These are phyloP conservation scores for Caenorhabditis tropicalis DNA, from an alignment of 1,140 invertebrate species.

Conservation along the genomic window DNA sequence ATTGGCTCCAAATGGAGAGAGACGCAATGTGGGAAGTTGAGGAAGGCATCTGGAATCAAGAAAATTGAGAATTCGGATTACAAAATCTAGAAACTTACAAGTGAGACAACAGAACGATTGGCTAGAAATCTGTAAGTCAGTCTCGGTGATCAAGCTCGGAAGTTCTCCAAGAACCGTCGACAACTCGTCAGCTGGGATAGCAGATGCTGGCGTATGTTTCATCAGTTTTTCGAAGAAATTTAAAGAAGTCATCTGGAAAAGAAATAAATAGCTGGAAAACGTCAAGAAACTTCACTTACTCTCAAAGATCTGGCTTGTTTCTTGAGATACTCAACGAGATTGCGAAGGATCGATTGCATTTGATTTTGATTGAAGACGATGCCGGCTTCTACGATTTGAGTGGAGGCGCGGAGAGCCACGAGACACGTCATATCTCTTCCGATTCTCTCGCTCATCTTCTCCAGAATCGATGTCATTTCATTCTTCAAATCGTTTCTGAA, in stretches of 20 bases:
- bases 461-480: constrained; percentile 74
- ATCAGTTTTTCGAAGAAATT: constrained; percentile 88
- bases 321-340: constrained; percentile 83
- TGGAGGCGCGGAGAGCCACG: constrained; percentile 77
- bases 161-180: constrained; percentile 83
- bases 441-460: constrained; percentile 90
- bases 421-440: constrained; percentile 94
- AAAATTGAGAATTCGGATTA: neutral
- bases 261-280: neutral
- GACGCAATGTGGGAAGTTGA: constrained; percentile 63
- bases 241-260: constrained; percentile 80
- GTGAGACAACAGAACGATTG: constrained; percentile 5
- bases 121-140: constrained; percentile 82
- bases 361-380: neutral
- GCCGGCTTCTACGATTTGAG: constrained; percentile 80
- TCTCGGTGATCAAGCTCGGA: constrained; percentile 86
- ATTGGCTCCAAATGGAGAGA: constrained; percentile 73
- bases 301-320: constrained; percentile 96
- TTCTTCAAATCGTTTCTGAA: constrained; percentile 31
- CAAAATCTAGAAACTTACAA: constrained; percentile 27
- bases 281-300: constrained; percentile 18
- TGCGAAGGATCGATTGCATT: neutral
- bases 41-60: neutral
- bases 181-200: constrained; percentile 79
- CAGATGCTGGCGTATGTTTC: constrained; percentile 80